Conservation (phyloP, 2,797 vertebrate species). For the Threskiornis aethiopicus region DNA sequence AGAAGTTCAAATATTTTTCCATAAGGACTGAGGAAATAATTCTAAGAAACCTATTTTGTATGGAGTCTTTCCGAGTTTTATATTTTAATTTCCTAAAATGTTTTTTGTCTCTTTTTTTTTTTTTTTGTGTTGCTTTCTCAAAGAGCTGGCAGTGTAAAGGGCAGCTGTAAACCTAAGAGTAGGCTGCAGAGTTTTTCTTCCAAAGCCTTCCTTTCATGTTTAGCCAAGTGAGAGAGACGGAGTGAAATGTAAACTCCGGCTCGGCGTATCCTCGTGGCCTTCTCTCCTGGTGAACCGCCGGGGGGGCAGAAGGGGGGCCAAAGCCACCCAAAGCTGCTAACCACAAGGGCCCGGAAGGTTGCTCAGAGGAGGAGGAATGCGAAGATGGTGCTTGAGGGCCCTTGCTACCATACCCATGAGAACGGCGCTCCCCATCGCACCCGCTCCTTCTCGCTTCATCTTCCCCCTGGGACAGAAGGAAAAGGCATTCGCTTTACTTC, state of each 20-base stretch:
- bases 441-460: not conserved
- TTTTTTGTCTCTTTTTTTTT: not conserved
- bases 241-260: slow-evolving; percentile 66
- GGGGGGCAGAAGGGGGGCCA: not conserved
- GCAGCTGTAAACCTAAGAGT: slow-evolving; percentile 73
- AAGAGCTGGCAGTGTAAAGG: slow-evolving; percentile 69
- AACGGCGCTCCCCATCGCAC: not conserved
- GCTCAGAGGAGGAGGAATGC: not conserved
- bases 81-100: slow-evolving; percentile 3
- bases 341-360: not conserved
- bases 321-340: not conserved
- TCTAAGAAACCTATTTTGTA: not conserved
- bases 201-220: slow-evolving; percentile 76
- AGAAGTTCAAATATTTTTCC: not conserved
- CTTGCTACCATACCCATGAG: not conserved
- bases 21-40: not conserved
- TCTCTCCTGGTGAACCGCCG: not conserved
- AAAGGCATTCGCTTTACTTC: slow-evolving; percentile 13
- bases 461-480: not conserved
- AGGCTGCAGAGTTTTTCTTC: slow-evolving; percentile 51
- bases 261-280: not conserved
- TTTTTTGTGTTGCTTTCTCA: not conserved
- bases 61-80: not conserved
- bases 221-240: slow-evolving; percentile 74
- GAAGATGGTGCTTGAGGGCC: not conserved